Base-by-base conservation (phyloP, 2,888 invertebrate genomes). In the Drosophila macrothrix region DNA sequence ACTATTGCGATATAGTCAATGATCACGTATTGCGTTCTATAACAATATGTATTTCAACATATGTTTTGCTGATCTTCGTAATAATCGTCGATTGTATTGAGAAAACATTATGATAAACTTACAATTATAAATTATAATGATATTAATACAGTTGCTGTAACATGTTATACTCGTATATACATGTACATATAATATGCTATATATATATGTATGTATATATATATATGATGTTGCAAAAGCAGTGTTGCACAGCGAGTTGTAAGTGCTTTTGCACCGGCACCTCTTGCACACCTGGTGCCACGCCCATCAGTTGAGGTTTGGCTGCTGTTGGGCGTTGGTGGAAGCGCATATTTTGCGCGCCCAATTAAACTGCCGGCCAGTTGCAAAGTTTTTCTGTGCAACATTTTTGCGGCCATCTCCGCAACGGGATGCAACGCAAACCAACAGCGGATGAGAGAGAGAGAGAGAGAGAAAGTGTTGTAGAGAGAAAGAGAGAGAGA, bases 341-440 rank as follows among this genome's bases (percentile, higher is more conserved):
- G 60, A 54, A 25, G 58, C 71, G 65, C 72, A 82, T 85, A 82
- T 85, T 85, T 88, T 58, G 56, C 66, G 80, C 80, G 88, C 85
- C 84, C 90, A 90, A 85, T 85, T 90, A 80, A 85, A 90, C 88
- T 81, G 67, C 54, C 59, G 52, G 46, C 54, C 66, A 77, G 73
- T 70, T 68, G 69, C 33, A 49, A 55, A 56, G 55, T 80, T 81
- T 71, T 77, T 82, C 25, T 16, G 71, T 80, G 82, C 80, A 80
- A 80, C 76, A 76, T 77, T 67, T 74, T 72, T 80, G 73, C 62
- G 73, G 79, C 59, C 56, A 64, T 28, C 65, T 56, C 43, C 25
- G 50, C 35, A 43, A 39, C 49, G 55, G 6, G 31, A 25, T 55
- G 39, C 25, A 52, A 35, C 33, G 12, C 29, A 49, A 14, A 39